Evolutionary conservation across 2,113 vertebrate genomes (phyloP).

Genomic region (Macrotus californicus): DNA sequence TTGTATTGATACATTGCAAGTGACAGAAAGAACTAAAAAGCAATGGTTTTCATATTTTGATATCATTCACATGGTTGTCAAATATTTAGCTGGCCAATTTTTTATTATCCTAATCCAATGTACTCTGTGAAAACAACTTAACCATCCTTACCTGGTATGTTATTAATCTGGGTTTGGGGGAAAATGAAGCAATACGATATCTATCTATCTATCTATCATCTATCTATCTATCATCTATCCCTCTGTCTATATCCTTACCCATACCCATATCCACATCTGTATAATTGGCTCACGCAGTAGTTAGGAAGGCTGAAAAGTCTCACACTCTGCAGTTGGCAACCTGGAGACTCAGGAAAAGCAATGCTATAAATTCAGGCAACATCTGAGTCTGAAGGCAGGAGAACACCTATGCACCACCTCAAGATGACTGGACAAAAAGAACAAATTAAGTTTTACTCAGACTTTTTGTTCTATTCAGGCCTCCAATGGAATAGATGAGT

Average conservation of each 20-base stretch:
- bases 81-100: background rate
- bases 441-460: background rate
- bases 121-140: background rate
- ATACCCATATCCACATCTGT: background rate
- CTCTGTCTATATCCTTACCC: background rate
- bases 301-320: background rate
- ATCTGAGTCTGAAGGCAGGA: background rate
- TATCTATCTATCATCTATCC: background rate
- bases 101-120: background rate
- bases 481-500: background rate
- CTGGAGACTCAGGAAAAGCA: background rate
- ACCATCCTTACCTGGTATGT: background rate
- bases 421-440: background rate
- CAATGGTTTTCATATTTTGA: background rate
- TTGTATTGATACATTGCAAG: background rate
- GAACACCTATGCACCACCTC: background rate
- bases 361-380: background rate
- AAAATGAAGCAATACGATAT: background rate
- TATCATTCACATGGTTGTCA: background rate
- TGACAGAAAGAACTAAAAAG: background rate
- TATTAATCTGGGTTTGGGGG: background rate
- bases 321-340: background rate
- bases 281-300: background rate
- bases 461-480: background rate
- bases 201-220: background rate